Base-by-base conservation (phyloP, 2,113 vertebrate species). In the Ceuthmochares aereus region DNA sequence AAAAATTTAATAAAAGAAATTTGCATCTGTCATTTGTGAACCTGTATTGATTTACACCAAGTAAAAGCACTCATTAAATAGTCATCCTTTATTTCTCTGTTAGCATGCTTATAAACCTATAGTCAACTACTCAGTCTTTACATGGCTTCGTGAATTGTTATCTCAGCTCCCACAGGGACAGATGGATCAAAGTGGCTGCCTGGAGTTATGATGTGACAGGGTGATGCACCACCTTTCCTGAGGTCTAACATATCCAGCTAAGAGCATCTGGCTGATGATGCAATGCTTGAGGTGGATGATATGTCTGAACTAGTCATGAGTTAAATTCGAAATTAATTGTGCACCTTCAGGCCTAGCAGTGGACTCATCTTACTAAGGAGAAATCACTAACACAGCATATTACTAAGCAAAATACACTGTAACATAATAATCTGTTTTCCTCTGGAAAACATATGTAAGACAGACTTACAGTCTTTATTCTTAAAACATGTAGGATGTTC, bases 401-500 rank as follows among this genome's bases (percentile, higher is more conserved):
- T 86, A 79, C 36, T 70, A 66, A 91, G 78, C 58, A 87, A 83
- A 89, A 52, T 59, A 43, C 22, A 55, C 55, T 89, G 43, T 43
- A 93, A 92, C 42, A 17, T 66, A 95, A 83, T 76, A n/a, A 67
- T 76, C 73, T 86, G 73, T 68, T 84, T 97, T 90, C 63, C 51
- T 67, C 55, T 92, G 84, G 82, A 90, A 94, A 93, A 85, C 43
- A 63, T 59, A 59, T 63, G 86, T 80, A 85, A 88, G 63, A 64
- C 54, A 83, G 58, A 67, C 56, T 58, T 87, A 91, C n/a, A 96
- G 60, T 96, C 40, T 90, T 96, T 89, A 80, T 85, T 78, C 91
- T 67, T 37, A 43, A 96, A 93, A 73, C 74, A 92, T 49, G 84
- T 86, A 94, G 79, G 66, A 93, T 96, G 79, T 56, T 84, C 89